A percentile compares a stretch with the other conserved stretches of the same genome.
These are phyloP conservation scores for Podilymbus podiceps DNA, from an alignment of 2,113 vertebrate genomes.

Conservation along the genomic window DNA sequence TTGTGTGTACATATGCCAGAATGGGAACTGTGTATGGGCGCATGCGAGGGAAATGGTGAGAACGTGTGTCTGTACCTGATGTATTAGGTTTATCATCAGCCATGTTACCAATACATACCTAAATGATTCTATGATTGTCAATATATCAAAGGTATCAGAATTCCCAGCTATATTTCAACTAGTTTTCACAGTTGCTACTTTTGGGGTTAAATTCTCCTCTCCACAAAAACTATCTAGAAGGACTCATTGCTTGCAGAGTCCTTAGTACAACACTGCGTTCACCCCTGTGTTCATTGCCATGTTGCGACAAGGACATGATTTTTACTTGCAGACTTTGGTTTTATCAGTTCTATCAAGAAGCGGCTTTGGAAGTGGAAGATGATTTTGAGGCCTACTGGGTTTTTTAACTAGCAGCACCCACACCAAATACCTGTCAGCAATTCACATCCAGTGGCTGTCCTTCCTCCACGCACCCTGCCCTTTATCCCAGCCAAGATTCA, in stretches of 20 bases:
- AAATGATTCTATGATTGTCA: background rate
- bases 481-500: background rate
- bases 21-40: background rate
- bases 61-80: background rate
- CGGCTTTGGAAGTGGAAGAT: background rate
- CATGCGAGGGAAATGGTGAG: background rate
- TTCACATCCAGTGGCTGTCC: background rate
- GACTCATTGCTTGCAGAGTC: background rate
- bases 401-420: background rate
- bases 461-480: background rate
- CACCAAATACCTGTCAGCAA: background rate
- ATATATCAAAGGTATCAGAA: background rate
- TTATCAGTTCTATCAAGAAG: background rate
- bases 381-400: background rate
- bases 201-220: background rate
- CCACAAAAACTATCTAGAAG: conserved; percentile 20
- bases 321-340: background rate
- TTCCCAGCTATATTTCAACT: background rate
- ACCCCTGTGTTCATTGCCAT: background rate
- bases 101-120: background rate
- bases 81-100: background rate
- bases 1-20: background rate
- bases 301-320: background rate
- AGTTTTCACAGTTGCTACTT: background rate
- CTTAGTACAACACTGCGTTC: background rate